A percentile compares a stretch with the other conserved stretches of the same genome.
Evolutionary conservation across 2,113 vertebrate species (phyloP).

Genomic region (Rhynchomys soricoides): DNA sequence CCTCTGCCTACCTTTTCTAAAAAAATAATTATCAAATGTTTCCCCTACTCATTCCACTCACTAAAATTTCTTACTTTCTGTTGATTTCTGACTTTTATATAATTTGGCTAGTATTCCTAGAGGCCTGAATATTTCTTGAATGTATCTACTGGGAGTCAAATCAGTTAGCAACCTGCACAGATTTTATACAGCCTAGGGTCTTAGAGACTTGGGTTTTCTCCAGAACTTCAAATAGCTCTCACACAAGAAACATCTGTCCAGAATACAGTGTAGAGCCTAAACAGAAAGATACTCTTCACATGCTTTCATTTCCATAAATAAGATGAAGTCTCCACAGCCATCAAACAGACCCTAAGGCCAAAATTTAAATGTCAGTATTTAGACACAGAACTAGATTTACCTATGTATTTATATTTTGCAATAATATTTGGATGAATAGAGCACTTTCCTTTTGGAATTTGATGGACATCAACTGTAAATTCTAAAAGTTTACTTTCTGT

Average conservation of each 20-base stretch:
- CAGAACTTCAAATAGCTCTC: neutral
- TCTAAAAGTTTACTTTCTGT: neutral
- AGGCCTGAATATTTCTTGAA: neutral
- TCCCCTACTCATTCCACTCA: neutral
- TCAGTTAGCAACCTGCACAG: neutral
- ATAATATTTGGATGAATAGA: conserved; percentile 28
- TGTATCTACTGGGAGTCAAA: neutral
- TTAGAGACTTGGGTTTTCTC: neutral
- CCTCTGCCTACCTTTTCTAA: neutral
- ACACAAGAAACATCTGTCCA: neutral
- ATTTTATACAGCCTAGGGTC: neutral
- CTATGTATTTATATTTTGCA: neutral
- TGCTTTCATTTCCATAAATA: neutral
- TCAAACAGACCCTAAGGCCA: neutral
- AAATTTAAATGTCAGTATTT: neutral
- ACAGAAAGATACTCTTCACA: neutral
- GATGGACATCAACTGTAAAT: neutral
- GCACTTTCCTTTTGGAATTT: conserved; percentile 12
- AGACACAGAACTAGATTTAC: neutral
- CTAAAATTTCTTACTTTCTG: neutral
- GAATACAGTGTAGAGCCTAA: neutral
- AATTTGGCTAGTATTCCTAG: neutral
- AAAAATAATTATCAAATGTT: neutral
- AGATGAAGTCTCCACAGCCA: neutral
- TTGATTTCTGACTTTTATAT: neutral